Evolutionary conservation across 1,140 invertebrate species (phyloP).

Genomic region (Sycophaga agraensis): DNA sequence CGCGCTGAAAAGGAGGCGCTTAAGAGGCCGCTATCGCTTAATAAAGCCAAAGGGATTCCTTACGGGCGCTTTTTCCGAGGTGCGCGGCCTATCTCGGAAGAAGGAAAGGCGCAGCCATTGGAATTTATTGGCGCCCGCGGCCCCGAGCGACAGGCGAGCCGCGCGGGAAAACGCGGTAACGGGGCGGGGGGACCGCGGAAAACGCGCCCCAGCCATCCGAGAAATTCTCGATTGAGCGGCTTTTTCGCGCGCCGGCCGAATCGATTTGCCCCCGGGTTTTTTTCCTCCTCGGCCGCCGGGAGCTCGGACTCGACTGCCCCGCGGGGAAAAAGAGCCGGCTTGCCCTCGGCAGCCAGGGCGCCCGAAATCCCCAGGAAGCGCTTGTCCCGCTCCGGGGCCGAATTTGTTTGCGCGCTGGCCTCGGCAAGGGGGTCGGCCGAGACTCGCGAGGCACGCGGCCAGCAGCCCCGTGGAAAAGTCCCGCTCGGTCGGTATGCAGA

Average conservation of each 20-base stretch:
- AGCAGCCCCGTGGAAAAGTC: background rate
- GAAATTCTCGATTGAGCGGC: constrained; percentile 15
- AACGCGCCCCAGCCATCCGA: constrained; percentile 2
- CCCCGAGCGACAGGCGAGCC: too few relatives aligned
- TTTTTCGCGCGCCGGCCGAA: background rate
- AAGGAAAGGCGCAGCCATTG: too few relatives aligned
- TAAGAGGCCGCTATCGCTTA: too few relatives aligned
- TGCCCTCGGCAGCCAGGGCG: background rate
- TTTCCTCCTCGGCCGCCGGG: constrained; percentile 1
- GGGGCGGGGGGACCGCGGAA: background rate
- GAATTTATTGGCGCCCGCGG: too few relatives aligned
- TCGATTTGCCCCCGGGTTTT: background rate
- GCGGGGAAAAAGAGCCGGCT: background rate
- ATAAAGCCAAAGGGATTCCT: too few relatives aligned
- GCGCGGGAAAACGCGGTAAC: background rate
- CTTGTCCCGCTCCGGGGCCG: background rate
- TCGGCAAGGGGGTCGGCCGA: too few relatives aligned
- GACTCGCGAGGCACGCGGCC: background rate
- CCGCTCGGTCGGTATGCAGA: too few relatives aligned
- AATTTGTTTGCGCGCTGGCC: too few relatives aligned
- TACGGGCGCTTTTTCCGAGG: too few relatives aligned
- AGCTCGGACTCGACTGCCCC: constrained; percentile 18
- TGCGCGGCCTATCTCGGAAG: too few relatives aligned
- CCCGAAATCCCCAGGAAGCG: background rate
- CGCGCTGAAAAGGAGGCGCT: too few relatives aligned